These are phyloP conservation scores for Drosophila nasuta DNA, from an alignment of 1,140 invertebrate genomes.

Conservation along the genomic window DNA sequence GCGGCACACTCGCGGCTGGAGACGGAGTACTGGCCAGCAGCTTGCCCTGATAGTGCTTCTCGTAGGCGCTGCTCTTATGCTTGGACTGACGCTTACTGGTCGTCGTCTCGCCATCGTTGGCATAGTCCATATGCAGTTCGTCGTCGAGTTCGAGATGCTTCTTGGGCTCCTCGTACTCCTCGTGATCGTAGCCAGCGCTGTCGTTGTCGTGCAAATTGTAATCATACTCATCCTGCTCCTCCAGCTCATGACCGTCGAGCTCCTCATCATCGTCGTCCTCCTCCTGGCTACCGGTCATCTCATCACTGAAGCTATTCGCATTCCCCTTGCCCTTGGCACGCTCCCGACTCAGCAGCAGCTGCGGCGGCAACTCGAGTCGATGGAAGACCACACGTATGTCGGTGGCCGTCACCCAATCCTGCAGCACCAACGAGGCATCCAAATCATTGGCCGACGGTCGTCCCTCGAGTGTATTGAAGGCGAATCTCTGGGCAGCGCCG, in stretches of 20 bases:
- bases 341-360: constrained; percentile 75
- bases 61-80: constrained; percentile 67
- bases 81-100: constrained; percentile 53
- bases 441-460: constrained; percentile 97
- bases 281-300: constrained; percentile 75
- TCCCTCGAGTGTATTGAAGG: constrained; percentile 98
- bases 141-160: constrained; percentile 79
- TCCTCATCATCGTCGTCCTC: constrained; percentile 60
- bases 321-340: constrained; percentile 70
- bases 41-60: constrained; percentile 75
- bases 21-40: constrained; percentile 75
- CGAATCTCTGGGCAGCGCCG: constrained; percentile 90
- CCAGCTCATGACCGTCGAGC: constrained; percentile 73
- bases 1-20: constrained; percentile 61
- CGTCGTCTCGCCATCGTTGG: constrained; percentile 66
- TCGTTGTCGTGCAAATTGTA: constrained; percentile 82
- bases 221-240: constrained; percentile 74
- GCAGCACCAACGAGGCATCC: constrained; percentile 97
- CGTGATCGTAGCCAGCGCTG: constrained; percentile 77
- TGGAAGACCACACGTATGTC: constrained; percentile 98
- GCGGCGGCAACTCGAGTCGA: constrained; percentile 90
- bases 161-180: constrained; percentile 83
- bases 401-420: constrained; percentile 99
- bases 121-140: constrained; percentile 77
- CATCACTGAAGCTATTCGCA: constrained; percentile 83